Base-by-base conservation (phyloP, 1,140 invertebrate species). In the Chelonus insularis region DNA sequence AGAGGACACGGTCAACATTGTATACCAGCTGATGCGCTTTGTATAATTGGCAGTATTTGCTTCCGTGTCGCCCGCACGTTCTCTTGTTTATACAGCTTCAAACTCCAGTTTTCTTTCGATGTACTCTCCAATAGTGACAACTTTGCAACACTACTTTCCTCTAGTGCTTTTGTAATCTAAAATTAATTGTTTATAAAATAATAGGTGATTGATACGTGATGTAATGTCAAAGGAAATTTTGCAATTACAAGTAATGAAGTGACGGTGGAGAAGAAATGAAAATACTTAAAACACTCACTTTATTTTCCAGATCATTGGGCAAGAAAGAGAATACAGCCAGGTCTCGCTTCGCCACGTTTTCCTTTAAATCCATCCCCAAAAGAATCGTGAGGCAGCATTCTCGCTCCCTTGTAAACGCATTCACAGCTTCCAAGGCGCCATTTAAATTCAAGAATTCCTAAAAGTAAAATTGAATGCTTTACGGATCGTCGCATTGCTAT, bases 21-120 rank as follows among this genome's bases (percentile, higher is more conserved):
- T 64, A 43, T 58, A 43, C 57, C 63, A 39, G 63, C 66, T 57
- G 79, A 67, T 29, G 73, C 73, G 32, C 75, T 73, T 71, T 82
- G 83, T 60, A 88, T 70, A 57, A 88, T 77, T 23, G 86, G 86
- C 57, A 88, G 64, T 63, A 88, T 82, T 71, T 88, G 86, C 76
- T 88, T 88, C 23, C 87, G 78, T 16, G 86, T 84, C 18, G 80
- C 78, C 65, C 79, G 79, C 5, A 84, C 64, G 73, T 88, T 87
- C 57, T 73, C 68, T 63, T 87, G 85, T 16, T 72, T 66, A 54
- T 86, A 83, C 43, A 82, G 77, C 21, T 67, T 60, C 18, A 84
- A 63, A 34, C 55, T 69, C 59, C 59, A 61, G 37, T 61, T 61
- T 55, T 55, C 59, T 55, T 61, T 48, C 23, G n/a, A 36, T 48